Conservation (phyloP, 2,888 invertebrate species). For the Drosophila merina region DNA sequence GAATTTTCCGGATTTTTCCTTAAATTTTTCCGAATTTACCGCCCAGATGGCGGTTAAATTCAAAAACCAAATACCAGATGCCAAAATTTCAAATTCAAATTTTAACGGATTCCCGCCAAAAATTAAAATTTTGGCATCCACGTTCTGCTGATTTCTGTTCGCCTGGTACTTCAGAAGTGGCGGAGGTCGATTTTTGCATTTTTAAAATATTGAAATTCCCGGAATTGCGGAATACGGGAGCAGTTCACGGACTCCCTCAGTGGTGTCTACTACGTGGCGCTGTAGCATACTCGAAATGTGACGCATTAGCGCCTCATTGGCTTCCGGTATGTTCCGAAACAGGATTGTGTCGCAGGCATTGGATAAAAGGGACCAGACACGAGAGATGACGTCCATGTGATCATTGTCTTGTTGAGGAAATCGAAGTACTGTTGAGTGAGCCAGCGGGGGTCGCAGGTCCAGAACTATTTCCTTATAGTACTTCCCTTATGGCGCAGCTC, state of each 20-base stretch:
- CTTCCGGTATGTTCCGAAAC: not conserved
- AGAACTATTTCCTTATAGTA: constrained; percentile 45
- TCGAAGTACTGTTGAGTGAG: constrained; percentile 51
- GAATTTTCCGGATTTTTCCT: no score
- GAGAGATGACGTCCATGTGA: constrained; percentile 1
- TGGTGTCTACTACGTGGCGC: constrained; percentile 41
- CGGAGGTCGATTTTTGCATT: no score
- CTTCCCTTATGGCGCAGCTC: constrained; percentile 48
- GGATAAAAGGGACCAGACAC: constrained; percentile 21
- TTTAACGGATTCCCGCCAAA: no score
- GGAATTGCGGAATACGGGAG: no score
- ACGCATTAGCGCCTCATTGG: not conserved
- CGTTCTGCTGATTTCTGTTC: no score
- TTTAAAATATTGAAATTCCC: no score
- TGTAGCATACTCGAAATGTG: constrained; percentile 42
- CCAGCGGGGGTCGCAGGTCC: constrained; percentile 56
- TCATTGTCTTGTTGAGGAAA: constrained; percentile 33
- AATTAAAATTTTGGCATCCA: no score
- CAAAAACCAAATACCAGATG: no score
- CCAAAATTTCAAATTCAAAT: no score
- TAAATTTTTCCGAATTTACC: no score
- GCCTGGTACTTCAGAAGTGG: no score
- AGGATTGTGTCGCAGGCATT: constrained; percentile 46
- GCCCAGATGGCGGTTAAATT: no score
- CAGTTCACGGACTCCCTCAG: constrained; percentile 4